These are phyloP conservation scores for Ridgeia piscesae DNA, from an alignment of 1,140 invertebrate genomes.

Conservation along the genomic window DNA sequence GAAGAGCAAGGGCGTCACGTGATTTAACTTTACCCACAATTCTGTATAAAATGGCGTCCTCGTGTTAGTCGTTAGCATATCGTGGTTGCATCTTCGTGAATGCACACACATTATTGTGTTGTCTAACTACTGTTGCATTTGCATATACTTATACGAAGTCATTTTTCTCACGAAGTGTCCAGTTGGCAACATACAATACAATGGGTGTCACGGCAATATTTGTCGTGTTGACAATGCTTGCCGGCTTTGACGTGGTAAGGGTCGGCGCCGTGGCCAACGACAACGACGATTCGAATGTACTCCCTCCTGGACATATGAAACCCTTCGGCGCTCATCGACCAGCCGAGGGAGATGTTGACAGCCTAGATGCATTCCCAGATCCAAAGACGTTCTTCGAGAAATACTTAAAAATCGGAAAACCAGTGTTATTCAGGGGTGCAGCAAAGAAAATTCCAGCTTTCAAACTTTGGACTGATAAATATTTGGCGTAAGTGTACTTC, in stretches of 20 bases:
- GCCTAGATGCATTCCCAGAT: conserved; percentile 17
- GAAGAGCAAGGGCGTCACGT: background rate
- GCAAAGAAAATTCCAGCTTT: conserved; percentile 23
- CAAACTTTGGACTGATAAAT: conserved; percentile 22
- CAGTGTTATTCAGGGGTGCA: conserved; percentile 20
- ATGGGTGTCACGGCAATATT: background rate
- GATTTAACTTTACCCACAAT: background rate
- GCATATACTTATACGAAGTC: background rate
- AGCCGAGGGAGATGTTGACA: conserved; percentile 11
- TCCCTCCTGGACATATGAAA: conserved; percentile 15
- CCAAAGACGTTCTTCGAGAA: conserved; percentile 19
- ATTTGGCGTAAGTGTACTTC: conserved; percentile 21
- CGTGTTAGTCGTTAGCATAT: background rate
- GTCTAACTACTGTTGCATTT: background rate
- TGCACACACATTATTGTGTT: background rate
- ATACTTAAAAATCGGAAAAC: background rate
- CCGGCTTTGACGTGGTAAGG: background rate
- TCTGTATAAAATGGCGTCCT: background rate
- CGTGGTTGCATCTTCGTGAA: background rate
- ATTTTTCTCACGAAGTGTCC: background rate
- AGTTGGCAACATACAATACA: background rate
- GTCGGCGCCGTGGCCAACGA: background rate
- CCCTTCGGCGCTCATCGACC: conserved; percentile 5
- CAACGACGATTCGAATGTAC: background rate
- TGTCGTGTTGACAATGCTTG: background rate